Conservation (phyloP, 2,888 invertebrate species). For the Eilema sororculum region DNA sequence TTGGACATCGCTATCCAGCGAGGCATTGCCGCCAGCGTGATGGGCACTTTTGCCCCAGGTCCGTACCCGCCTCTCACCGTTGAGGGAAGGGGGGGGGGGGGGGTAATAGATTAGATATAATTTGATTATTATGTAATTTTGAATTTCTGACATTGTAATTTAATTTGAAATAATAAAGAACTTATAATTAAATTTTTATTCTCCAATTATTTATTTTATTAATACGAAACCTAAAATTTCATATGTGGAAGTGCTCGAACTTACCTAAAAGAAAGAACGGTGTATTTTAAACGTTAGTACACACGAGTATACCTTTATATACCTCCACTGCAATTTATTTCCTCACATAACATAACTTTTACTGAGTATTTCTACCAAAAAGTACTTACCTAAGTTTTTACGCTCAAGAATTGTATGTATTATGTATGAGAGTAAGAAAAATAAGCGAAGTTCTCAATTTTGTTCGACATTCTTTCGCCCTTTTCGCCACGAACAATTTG, state of each 20-base stretch:
- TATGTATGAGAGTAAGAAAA: conserved; percentile 44
- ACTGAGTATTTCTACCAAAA: conserved; percentile 16
- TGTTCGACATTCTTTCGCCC: conserved; percentile 32
- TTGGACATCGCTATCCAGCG: no score
- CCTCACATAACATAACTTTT: conserved; percentile 22
- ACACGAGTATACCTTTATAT: not conserved
- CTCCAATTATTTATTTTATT: not conserved
- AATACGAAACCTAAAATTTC: not conserved
- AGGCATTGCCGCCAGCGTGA: no score
- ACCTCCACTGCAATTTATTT: conserved; percentile 18
- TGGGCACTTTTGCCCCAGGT: no score
- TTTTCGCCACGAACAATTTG: conserved; percentile 41
- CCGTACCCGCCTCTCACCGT: no score
- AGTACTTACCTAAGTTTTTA: conserved; percentile 47
- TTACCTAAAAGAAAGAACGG: not conserved
- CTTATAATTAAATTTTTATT: no score
- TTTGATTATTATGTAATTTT: no score
- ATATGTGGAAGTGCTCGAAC: not conserved
- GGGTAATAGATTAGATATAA: no score
- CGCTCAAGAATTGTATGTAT: conserved; percentile 49
- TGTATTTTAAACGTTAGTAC: conserved; percentile 7
- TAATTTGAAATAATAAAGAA: no score
- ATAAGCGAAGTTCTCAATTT: conserved; percentile 46
- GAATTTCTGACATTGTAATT: no score
- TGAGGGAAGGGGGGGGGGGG: no score